These are phyloP conservation scores for Drosophila atripex DNA, from an alignment of 2,888 invertebrate species.

Conservation along the genomic window DNA sequence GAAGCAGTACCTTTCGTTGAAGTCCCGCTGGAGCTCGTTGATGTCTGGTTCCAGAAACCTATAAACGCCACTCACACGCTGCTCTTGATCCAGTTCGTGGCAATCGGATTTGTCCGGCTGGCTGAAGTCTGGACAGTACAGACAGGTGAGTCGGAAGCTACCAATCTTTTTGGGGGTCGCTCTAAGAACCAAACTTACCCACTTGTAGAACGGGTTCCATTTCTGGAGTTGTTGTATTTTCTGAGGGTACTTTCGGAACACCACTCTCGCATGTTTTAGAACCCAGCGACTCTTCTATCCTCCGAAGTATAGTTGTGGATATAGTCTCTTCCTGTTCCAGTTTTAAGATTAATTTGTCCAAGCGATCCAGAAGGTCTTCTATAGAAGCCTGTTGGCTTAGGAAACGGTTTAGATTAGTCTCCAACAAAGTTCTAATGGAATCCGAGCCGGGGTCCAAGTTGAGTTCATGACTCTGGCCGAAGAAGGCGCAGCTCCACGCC, in stretches of 20 bases:
- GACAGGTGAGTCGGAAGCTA: conserved; percentile 9
- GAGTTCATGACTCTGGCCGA: not conserved
- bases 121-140: conserved; percentile 64
- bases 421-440: conserved; percentile 83
- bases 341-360: not conserved
- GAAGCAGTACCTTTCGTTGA: conserved; percentile 84
- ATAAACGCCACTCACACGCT: conserved; percentile 84
- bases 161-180: not conserved
- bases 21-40: conserved; percentile 82
- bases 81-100: conserved; percentile 78
- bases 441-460: conserved; percentile 37
- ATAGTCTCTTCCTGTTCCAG: conserved; percentile 1
- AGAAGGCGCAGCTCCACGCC: conserved; percentile 31
- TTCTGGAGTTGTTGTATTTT: not conserved
- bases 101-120: conserved; percentile 82
- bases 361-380: not conserved
- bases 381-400: conserved; percentile 62
- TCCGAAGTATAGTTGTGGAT: not conserved
- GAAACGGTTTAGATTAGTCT: conserved; percentile 82
- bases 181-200: conserved; percentile 23
- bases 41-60: conserved; percentile 73
- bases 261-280: not conserved
- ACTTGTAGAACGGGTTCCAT: conserved; percentile 20
- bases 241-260: not conserved
- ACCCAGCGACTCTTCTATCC: conserved; percentile 20